A percentile compares a stretch with the other conserved stretches of the same genome.
phyloP scores from a whole-genome alignment of 2,888 invertebrate species.

The Phaedon cochleariae region DNA sequence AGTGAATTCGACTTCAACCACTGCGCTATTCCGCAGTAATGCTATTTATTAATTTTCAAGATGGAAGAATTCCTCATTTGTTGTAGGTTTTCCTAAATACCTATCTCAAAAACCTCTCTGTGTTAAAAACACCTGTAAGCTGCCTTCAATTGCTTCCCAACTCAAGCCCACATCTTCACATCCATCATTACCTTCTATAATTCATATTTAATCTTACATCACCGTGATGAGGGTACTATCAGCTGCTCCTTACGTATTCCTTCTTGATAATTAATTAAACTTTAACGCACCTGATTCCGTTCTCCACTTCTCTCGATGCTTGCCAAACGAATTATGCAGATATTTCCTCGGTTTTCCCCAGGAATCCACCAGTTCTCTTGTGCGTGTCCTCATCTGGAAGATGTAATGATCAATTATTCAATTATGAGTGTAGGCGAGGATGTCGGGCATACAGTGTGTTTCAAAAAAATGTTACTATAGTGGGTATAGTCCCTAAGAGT shows the following conservation, averaged over 20 bases:
- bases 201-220: slow-evolving; percentile 24
- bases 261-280: slow-evolving; percentile 30
- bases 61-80: too few species aligned
- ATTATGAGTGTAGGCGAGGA: background rate
- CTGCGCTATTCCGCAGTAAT: too few species aligned
- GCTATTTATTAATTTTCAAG: too few species aligned
- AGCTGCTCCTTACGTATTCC: slow-evolving; percentile 25
- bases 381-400: background rate
- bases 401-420: background rate
- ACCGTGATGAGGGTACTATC: slow-evolving; percentile 30
- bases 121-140: too few species aligned
- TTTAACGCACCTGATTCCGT: slow-evolving; percentile 30
- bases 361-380: background rate
- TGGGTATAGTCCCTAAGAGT: too few species aligned
- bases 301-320: background rate
- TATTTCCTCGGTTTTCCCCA: background rate
- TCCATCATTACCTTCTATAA: slow-evolving; percentile 9
- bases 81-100: too few species aligned
- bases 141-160: too few species aligned
- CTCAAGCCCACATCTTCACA: too few species aligned
- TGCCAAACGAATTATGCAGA: background rate
- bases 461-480: too few species aligned
- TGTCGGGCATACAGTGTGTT: too few species aligned
- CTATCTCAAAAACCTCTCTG: too few species aligned
- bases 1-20: too few species aligned